Percentiles rank a stretch among this genome's conserved stretches.
Conservation (phyloP, 2,888 invertebrate genomes). For the Idaea dimidiata region DNA sequence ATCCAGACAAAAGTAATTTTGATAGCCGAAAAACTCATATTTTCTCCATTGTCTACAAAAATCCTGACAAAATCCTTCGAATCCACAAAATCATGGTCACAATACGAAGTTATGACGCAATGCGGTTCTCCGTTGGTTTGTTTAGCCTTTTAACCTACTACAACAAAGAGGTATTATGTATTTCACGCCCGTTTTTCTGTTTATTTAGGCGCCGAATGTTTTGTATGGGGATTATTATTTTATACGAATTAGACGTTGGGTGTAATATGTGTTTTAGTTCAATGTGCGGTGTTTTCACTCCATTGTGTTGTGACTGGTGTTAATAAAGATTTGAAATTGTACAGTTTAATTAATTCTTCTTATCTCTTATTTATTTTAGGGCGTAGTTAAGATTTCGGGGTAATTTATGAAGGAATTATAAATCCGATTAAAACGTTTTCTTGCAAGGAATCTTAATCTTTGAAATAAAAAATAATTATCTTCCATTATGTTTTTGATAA, state of each 20-base stretch:
- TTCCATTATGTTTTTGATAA: too few species aligned
- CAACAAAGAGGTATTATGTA: slow-evolving; percentile 22
- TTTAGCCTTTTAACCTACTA: slow-evolving; percentile 24
- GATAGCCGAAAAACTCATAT: slow-evolving; percentile 14
- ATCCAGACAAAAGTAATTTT: slow-evolving; percentile 14
- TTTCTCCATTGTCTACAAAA: slow-evolving; percentile 18
- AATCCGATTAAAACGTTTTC: background rate
- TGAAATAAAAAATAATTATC: too few species aligned
- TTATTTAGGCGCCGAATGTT: slow-evolving; percentile 21
- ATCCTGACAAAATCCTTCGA: slow-evolving; percentile 10
- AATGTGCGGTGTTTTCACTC: background rate
- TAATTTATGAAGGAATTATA: background rate
- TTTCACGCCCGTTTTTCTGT: slow-evolving; percentile 21
- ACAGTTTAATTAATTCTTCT: background rate
- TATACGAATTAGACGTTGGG: background rate
- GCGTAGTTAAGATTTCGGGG: background rate
- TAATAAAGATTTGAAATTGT: background rate
- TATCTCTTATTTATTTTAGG: too few species aligned
- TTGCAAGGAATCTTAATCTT: background rate
- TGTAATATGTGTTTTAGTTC: background rate
- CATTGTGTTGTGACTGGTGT: background rate
- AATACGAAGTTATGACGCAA: slow-evolving; percentile 39
- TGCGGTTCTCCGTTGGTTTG: slow-evolving; percentile 33
- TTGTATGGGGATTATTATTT: slow-evolving; percentile 6
- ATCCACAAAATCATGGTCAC: slow-evolving; percentile 22